Conservation (phyloP, 37 sponge, comb jelly and placozoan species). For the Diacarnus erythraeanus region DNA sequence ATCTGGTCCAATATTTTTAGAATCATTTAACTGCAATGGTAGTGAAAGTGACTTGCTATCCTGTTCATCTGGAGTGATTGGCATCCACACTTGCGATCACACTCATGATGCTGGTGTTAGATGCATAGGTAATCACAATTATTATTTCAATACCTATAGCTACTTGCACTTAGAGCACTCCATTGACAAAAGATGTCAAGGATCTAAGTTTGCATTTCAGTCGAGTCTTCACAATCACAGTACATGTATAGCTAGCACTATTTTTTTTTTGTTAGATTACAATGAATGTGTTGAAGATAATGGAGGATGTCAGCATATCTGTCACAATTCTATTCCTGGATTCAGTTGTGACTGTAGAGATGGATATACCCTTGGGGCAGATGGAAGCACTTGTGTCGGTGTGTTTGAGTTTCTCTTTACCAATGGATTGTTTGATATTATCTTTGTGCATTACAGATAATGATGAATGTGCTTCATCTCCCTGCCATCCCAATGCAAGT, state of each 20-base stretch:
- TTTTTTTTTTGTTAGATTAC: neutral
- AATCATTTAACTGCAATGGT: conserved; percentile 15
- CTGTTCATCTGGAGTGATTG: conserved; percentile 1
- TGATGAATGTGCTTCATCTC: neutral
- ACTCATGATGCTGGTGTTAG: conserved; percentile 34
- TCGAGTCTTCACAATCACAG: no score
- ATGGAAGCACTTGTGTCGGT: conserved; percentile 19
- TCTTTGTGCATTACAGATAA: neutral
- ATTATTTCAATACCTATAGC: no score
- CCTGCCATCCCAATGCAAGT: conserved; percentile 22
- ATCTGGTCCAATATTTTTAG: conserved; percentile 19
- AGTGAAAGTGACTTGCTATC: conserved; percentile 12
- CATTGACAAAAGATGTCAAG: no score
- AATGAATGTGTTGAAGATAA: conserved; percentile 11
- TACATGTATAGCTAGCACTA: neutral
- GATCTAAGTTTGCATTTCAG: no score
- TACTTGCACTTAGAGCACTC: no score
- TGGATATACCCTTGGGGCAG: conserved; percentile 11
- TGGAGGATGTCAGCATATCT: conserved; percentile 7
- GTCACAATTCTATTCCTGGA: conserved; percentile 17
- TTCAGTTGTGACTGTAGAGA: conserved; percentile 16
- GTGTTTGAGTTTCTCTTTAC: neutral
- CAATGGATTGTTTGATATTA: neutral
- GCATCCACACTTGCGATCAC: conserved; percentile 13
- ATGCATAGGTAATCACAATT: conserved; percentile 33